phyloP scores from a whole-genome alignment of 1,140 invertebrate genomes.

The Proctacanthus coquilletti region DNA sequence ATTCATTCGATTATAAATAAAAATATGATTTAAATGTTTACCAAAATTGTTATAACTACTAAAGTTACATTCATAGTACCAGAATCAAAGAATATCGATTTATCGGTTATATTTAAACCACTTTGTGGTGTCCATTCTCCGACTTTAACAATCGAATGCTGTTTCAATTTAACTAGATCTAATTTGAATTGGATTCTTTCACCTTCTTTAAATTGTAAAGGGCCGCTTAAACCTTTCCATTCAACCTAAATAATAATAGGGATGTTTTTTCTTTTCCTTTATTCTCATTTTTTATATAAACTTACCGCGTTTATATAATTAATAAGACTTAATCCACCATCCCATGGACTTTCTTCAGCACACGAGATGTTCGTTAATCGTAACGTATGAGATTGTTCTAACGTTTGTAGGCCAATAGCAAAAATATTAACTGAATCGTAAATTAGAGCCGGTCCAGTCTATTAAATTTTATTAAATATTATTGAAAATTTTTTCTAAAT shows the following conservation, averaged over 20 bases:
- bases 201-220: constrained; percentile 76
- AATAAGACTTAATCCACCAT: constrained; percentile 68
- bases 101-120: constrained; percentile 69
- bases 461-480: constrained; percentile 13
- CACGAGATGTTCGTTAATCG: constrained; percentile 64
- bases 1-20: too few species aligned
- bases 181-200: constrained; percentile 68
- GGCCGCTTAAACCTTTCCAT: constrained; percentile 66
- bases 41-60: constrained; percentile 26
- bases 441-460: constrained; percentile 82
- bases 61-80: constrained; percentile 74
- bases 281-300: constrained; percentile 7
- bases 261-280: background rate
- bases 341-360: constrained; percentile 66
- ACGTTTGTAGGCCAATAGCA: constrained; percentile 61
- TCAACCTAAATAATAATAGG: constrained; percentile 14
- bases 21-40: constrained; percentile 6
- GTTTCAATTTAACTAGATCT: constrained; percentile 67
- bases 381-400: constrained; percentile 39
- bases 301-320: constrained; percentile 84
- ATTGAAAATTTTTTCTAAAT: background rate
- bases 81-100: constrained; percentile 66
- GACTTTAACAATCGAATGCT: constrained; percentile 44
- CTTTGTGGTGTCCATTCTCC: constrained; percentile 62
- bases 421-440: constrained; percentile 84